Base-by-base conservation (phyloP, 2,888 invertebrate species). In the Yponomeuta cagnagella region DNA sequence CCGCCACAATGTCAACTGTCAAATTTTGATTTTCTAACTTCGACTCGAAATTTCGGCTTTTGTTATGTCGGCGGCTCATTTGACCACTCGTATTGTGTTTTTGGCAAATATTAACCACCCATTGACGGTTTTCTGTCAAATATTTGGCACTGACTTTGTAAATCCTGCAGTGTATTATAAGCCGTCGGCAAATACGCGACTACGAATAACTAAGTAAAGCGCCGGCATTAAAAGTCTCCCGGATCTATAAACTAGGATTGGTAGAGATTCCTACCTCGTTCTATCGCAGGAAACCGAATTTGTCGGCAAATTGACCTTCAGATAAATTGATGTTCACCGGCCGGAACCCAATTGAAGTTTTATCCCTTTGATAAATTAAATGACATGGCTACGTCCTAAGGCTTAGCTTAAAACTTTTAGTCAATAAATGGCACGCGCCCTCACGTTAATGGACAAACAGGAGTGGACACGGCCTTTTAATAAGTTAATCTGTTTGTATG, bases 401-500 rank as follows among this genome's bases (percentile, higher is more conserved):
- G 52, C 52, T 15, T 58, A 58, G 5, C 52, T 23, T 23, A 23
- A 58, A 58, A 58, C 52, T 58, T 58, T 58, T 15, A 15, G 52
- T 15, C 52, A 15, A 58, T 12, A 70, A 63, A 63, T 70, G 63
- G 37, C 70, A 85, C 82, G 80, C 82, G 85, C 84, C 88, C 83
- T 80, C 78, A 77, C 79, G 2, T 15, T 75, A 77, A 77, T 78
- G 78, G 79, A 77, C 37, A n/a, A 63, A 63, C 70, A 37, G 52
- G n/a, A 70, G 70, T 70, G 77, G 76, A 70, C 77, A 75, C 74
- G 76, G 75, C 76, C 79, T 80, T 81, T 80, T 82, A 81, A 83
- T 86, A 83, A 85, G 82, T 86, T 80, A 84, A 87, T 85, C 80
- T 83, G 83, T 83, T 78, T 81, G 80, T 84, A 83, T 83, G 82